phyloP scores from a whole-genome alignment of 2,797 vertebrate genomes.

The Melanogrammus aeglefinus region DNA sequence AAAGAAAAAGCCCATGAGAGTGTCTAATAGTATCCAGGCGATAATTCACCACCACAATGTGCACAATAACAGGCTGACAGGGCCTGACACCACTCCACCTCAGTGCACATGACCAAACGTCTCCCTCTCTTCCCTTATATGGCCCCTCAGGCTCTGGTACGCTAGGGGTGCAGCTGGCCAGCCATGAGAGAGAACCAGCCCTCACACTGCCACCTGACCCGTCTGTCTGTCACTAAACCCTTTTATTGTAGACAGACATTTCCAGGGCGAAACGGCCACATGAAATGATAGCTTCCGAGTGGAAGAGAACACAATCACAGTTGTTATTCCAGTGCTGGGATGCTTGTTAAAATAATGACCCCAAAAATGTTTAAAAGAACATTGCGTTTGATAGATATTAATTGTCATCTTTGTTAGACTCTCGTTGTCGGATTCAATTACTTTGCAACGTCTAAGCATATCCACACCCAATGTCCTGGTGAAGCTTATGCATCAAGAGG shows the following conservation, averaged over 20 bases:
- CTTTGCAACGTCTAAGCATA: constrained; percentile 44
- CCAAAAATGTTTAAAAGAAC: not conserved
- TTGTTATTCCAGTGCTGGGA: not conserved
- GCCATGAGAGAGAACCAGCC: not conserved
- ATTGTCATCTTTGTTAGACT: not conserved
- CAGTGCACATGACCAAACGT: not conserved
- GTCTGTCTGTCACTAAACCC: not conserved
- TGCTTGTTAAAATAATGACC: not conserved
- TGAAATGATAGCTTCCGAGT: no score
- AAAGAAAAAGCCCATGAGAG: not conserved
- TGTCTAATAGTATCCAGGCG: not conserved
- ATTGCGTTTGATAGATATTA: not conserved
- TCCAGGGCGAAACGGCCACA: not conserved
- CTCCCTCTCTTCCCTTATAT: not conserved
- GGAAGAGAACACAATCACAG: not conserved
- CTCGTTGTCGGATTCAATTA: constrained; percentile 31
- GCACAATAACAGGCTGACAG: not conserved
- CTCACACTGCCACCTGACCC: not conserved
- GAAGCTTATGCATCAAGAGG: constrained; percentile 15
- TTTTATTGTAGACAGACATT: not conserved
- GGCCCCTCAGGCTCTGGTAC: no score
- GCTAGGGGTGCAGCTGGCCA: not conserved
- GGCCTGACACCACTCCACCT: not conserved
- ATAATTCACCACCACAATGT: not conserved
- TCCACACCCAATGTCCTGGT: constrained; percentile 22